Percentiles rank a stretch among this genome's conserved stretches.
phyloP scores from a whole-genome alignment of 2,797 vertebrate species.

The Myoxocephalus aenaeus region DNA sequence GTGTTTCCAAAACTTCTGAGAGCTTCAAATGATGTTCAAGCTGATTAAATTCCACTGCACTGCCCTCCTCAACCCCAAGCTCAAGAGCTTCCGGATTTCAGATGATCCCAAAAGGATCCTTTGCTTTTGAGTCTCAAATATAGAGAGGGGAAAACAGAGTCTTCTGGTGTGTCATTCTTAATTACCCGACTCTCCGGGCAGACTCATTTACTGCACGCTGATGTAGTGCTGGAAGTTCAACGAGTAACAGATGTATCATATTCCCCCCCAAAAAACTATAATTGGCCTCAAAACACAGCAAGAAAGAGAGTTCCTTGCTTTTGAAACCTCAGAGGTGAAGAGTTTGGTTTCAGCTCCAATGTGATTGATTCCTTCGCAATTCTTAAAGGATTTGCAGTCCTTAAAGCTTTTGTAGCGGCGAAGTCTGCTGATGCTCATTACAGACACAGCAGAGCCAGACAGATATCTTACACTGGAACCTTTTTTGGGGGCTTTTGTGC shows the following conservation, averaged over 20 bases:
- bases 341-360: constrained; percentile 37
- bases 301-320: neutral
- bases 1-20: neutral
- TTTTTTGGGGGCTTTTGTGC: constrained; percentile 23
- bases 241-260: constrained; percentile 40
- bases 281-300: constrained; percentile 47
- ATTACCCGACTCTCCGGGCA: constrained; percentile 39
- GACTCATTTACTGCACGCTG: constrained; percentile 32
- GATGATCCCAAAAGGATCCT: constrained; percentile 15
- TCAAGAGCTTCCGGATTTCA: constrained; percentile 10
- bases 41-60: constrained; percentile 21
- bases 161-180: constrained; percentile 29
- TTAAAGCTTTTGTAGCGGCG: constrained; percentile 34
- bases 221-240: constrained; percentile 41
- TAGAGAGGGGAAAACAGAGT: neutral
- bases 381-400: constrained; percentile 52
- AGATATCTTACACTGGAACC: constrained; percentile 38
- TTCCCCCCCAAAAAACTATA: constrained; percentile 28
- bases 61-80: neutral
- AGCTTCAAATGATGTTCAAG: constrained; percentile 9
- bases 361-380: constrained; percentile 48
- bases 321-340: constrained; percentile 28
- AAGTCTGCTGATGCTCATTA: constrained; percentile 55
- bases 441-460: constrained; percentile 25
- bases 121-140: constrained; percentile 6